A percentile compares a stretch with the other conserved stretches of the same genome.
Evolutionary conservation across 1,140 invertebrate genomes (phyloP).

Genomic region (Cydia pomonella): DNA sequence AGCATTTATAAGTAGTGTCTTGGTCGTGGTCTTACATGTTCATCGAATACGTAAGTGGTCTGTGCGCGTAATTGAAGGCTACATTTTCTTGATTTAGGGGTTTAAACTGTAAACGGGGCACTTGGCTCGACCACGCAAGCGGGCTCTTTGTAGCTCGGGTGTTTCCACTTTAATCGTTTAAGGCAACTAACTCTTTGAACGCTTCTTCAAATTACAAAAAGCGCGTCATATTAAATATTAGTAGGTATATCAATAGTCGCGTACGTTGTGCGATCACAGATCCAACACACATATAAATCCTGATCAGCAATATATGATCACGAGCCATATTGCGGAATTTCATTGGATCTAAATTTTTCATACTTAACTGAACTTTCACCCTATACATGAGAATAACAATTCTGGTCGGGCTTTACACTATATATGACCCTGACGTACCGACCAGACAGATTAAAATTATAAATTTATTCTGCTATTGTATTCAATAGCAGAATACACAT

Average conservation of each 20-base stretch:
- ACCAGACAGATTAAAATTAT: too few relatives aligned
- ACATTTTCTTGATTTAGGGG: conserved; percentile 53
- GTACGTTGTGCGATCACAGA: too few relatives aligned
- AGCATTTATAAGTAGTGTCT: neutral
- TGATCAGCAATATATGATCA: too few relatives aligned
- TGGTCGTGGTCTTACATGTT: neutral
- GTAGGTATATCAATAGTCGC: neutral
- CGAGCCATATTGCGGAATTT: too few relatives aligned
- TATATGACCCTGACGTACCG: too few relatives aligned
- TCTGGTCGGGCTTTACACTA: too few relatives aligned
- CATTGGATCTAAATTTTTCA: too few relatives aligned
- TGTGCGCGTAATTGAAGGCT: conserved; percentile 45
- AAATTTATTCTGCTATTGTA: too few relatives aligned
- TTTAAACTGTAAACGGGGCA: conserved; percentile 40
- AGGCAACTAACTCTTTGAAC: conserved; percentile 2
- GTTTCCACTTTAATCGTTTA: neutral
- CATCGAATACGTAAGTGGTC: conserved; percentile 35
- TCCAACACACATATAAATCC: too few relatives aligned
- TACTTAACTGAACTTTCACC: too few relatives aligned
- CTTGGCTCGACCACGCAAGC: conserved; percentile 12
- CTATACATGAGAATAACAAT: too few relatives aligned
- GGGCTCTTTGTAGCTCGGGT: conserved; percentile 20
- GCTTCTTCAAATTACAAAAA: neutral
- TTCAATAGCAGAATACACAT: too few relatives aligned
- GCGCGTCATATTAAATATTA: neutral